Evolutionary conservation across 2,113 vertebrate genomes (phyloP).

Genomic region (Cathartes aura): DNA sequence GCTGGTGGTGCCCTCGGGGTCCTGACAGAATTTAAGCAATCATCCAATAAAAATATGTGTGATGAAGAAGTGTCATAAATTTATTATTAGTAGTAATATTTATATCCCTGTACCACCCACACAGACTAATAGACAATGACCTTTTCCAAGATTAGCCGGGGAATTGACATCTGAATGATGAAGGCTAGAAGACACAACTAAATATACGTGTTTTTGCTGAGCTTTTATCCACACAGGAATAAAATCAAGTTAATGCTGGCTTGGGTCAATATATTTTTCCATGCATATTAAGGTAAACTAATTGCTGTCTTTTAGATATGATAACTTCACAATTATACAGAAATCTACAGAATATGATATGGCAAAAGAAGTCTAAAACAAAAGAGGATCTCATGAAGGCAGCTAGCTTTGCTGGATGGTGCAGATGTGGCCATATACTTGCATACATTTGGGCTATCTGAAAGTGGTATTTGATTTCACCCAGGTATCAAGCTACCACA

Average conservation of each 20-base stretch:
- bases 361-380: neutral
- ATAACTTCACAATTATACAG: neutral
- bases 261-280: neutral
- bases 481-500: neutral
- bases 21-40: neutral
- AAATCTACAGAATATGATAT: neutral
- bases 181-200: neutral
- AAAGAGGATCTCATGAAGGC: neutral
- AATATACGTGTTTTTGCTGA: neutral
- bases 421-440: neutral
- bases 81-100: slow-evolving; percentile 7
- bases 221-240: neutral
- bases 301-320: neutral
- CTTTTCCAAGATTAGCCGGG: neutral
- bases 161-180: neutral
- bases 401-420: neutral
- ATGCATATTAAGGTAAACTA: neutral
- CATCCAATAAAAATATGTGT: too few relatives aligned
- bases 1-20: neutral
- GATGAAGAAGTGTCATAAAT: neutral
- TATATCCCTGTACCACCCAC: neutral
- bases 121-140: neutral
- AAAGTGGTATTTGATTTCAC: neutral
- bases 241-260: neutral
- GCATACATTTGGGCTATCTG: neutral